phyloP scores from a whole-genome alignment of 2,797 vertebrate genomes.

The Macrochelys suwanniensis region DNA sequence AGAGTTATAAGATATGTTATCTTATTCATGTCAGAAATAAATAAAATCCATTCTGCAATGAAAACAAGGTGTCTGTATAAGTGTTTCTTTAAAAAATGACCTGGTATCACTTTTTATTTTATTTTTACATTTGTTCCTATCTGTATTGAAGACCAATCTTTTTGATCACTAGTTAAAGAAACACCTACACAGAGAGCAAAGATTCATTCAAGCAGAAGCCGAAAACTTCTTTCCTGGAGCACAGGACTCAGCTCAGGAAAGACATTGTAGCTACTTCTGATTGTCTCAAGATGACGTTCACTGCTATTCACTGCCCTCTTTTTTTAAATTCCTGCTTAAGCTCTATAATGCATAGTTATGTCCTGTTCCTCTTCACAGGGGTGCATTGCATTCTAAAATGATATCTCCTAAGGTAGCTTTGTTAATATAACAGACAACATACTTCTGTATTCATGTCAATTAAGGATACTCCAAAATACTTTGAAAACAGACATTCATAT shows the following conservation, averaged over 20 bases:
- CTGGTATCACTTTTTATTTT: neutral
- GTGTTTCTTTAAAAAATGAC: neutral
- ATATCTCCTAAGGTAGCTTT: neutral
- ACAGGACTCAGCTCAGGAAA: neutral
- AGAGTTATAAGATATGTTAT: neutral
- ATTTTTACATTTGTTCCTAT: neutral
- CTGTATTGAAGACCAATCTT: neutral
- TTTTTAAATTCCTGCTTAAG: neutral
- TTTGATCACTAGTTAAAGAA: neutral
- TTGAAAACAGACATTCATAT: neutral
- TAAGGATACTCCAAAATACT: neutral
- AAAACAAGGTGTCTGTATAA: rapidly evolving
- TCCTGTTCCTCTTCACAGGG: neutral
- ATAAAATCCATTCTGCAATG: neutral
- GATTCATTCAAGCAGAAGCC: neutral
- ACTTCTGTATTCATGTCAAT: neutral
- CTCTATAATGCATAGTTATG: neutral
- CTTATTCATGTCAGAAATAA: neutral
- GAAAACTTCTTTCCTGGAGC: neutral
- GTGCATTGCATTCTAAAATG: neutral
- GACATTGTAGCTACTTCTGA: neutral
- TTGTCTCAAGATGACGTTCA: neutral
- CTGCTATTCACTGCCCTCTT: neutral
- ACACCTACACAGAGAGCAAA: neutral
- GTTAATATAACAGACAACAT: neutral